A percentile compares a stretch with the other conserved stretches of the same genome.
Evolutionary conservation across 2,113 vertebrate genomes (phyloP).

Genomic region (Saccopteryx bilineata): DNA sequence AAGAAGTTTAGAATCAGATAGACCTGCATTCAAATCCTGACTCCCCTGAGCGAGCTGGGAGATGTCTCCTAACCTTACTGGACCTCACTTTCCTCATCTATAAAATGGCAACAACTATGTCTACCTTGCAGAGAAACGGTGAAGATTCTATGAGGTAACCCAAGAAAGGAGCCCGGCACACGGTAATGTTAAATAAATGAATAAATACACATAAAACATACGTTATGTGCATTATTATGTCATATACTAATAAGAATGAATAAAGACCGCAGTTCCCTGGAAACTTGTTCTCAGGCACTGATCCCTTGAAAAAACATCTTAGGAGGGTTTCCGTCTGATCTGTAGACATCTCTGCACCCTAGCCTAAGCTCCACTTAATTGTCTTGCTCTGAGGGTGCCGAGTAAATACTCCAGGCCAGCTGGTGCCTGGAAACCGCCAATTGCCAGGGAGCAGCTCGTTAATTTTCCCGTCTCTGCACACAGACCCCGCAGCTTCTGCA

Average conservation of each 20-base stretch:
- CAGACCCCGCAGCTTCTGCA: slow-evolving; percentile 68
- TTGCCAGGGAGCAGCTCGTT: slow-evolving; percentile 70
- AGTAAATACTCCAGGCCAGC: slow-evolving; percentile 78
- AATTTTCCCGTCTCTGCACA: slow-evolving; percentile 65
- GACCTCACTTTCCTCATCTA: neutral
- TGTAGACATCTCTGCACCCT: slow-evolving; percentile 61
- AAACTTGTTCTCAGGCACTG: slow-evolving; percentile 51
- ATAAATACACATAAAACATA: neutral
- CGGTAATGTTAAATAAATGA: slow-evolving; percentile 18
- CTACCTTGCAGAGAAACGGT: neutral
- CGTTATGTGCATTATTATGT: neutral
- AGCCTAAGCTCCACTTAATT: slow-evolving; percentile 72
- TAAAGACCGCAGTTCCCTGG: slow-evolving; percentile 31
- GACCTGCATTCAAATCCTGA: neutral
- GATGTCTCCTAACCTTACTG: neutral
- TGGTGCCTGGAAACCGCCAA: slow-evolving; percentile 76
- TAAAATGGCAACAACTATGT: neutral
- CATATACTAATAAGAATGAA: neutral
- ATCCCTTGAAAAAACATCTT: slow-evolving; percentile 73
- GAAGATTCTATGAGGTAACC: neutral
- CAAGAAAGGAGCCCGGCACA: neutral
- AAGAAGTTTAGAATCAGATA: neutral
- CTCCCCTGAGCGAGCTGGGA: neutral
- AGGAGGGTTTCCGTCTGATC: slow-evolving; percentile 59
- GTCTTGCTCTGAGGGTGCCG: slow-evolving; percentile 68